A percentile compares a stretch with the other conserved stretches of the same genome.
phyloP scores from a whole-genome alignment of 2,113 vertebrate genomes.

The Platichthys flesus region DNA sequence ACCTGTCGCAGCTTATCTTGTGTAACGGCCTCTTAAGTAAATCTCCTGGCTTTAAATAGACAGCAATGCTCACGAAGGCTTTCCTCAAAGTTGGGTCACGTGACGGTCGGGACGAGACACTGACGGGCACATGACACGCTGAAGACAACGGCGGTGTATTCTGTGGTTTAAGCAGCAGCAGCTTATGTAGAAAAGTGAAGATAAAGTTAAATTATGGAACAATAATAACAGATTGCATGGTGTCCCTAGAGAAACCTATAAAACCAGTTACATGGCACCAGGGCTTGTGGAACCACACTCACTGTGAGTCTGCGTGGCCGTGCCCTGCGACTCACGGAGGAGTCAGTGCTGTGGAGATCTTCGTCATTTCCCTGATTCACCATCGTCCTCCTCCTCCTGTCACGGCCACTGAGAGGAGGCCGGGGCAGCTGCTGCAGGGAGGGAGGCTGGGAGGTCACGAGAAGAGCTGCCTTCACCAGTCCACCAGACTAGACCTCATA shows the following conservation, averaged over 20 bases:
- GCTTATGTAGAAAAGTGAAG: neutral
- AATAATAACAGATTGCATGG: conserved; percentile 5
- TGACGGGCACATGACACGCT: conserved; percentile 6
- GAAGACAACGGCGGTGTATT: conserved; percentile 2
- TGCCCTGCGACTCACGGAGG: conserved; percentile 37
- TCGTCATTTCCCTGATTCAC: conserved; percentile 74
- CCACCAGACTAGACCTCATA: conserved; percentile 2
- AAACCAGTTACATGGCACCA: conserved; percentile 13
- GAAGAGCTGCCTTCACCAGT: conserved; percentile 2
- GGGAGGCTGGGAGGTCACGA: conserved; percentile 50
- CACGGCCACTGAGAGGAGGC: conserved; percentile 49
- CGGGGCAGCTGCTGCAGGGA: conserved; percentile 49
- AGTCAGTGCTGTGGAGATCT: conserved; percentile 55
- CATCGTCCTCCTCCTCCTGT: conserved; percentile 54
- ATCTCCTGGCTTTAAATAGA: conserved; percentile 77
- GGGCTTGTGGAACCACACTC: conserved; percentile 28
- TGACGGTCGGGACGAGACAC: conserved; percentile 41
- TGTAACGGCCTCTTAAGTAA: conserved; percentile 75
- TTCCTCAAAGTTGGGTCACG: conserved; percentile 54
- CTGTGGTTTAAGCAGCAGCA: neutral
- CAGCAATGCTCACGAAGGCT: conserved; percentile 46
- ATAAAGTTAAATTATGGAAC: conserved; percentile 4
- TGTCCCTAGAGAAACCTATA: neutral
- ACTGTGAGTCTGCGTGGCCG: conserved; percentile 31
- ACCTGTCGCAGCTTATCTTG: conserved; percentile 71